These are phyloP conservation scores for Chelidonichthys spinosus DNA, from an alignment of 2,797 vertebrate species.

Conservation along the genomic window DNA sequence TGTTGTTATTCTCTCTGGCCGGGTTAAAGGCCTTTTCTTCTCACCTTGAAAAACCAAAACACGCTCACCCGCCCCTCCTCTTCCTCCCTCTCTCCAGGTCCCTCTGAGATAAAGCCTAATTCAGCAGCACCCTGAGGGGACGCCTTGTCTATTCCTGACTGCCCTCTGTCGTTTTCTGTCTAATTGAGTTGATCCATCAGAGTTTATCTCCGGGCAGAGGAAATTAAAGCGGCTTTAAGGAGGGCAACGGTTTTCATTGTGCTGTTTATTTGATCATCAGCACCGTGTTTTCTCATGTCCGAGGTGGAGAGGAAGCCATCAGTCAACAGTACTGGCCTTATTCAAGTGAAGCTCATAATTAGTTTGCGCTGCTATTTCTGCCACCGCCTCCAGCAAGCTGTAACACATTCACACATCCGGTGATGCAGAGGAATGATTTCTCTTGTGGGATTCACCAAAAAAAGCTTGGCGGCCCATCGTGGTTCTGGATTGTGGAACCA, in stretches of 20 bases:
- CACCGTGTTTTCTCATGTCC: conserved; percentile 3
- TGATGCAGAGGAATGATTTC: conserved; percentile 13
- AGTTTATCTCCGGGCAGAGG: conserved; percentile 41
- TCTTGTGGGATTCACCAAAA: conserved; percentile 31
- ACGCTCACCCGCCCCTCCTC: neutral
- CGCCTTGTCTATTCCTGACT: conserved; percentile 61
- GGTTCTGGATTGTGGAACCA: neutral
- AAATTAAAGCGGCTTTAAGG: conserved; percentile 8
- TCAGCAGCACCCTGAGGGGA: conserved; percentile 54
- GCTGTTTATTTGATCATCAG: conserved; percentile 4
- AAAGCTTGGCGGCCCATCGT: conserved; percentile 10
- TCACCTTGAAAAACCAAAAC: conserved; percentile 39
- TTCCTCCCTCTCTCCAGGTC: conserved; percentile 19
- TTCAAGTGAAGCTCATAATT: conserved; percentile 51
- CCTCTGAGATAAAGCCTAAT: conserved; percentile 65
- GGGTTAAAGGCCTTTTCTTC: conserved; percentile 33
- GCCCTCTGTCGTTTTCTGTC: conserved; percentile 21
- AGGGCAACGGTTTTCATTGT: neutral
- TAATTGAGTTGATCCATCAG: conserved; percentile 39
- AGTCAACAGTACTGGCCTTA: conserved; percentile 20
- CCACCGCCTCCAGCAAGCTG: conserved; percentile 15
- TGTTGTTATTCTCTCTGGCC: conserved; percentile 6
- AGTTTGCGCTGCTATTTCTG: conserved; percentile 56
- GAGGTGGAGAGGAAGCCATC: neutral
- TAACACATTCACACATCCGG: conserved; percentile 6